A percentile compares a stretch with the other conserved stretches of the same genome.
phyloP scores from a whole-genome alignment of 2,113 vertebrate species.

The Bolborhynchus lineola region DNA sequence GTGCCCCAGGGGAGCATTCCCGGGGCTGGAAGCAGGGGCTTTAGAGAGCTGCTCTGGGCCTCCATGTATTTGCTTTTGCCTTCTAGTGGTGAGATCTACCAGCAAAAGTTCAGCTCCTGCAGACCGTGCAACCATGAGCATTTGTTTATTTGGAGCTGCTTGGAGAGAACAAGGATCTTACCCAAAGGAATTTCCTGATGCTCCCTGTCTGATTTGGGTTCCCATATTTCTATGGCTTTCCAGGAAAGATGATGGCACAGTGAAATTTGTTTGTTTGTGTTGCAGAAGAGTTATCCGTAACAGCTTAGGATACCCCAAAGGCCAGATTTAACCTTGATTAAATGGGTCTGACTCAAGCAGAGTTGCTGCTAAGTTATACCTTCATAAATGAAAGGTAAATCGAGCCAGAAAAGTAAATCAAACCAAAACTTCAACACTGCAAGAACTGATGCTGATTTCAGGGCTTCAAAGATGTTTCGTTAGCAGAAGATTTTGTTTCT shows the following conservation, averaged over 20 bases:
- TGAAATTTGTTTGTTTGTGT: neutral
- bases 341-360: neutral
- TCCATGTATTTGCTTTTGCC: neutral
- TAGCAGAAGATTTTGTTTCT: neutral
- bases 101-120: accelerated
- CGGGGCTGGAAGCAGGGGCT: neutral
- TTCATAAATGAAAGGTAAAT: neutral
- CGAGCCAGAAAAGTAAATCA: neutral
- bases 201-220: neutral
- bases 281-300: neutral
- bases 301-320: neutral
- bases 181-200: neutral
- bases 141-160: neutral
- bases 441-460: neutral
- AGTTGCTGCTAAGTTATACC: neutral
- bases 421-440: neutral
- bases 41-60: neutral
- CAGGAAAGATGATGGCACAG: neutral
- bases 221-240: neutral
- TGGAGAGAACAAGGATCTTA: neutral
- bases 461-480: neutral
- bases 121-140: accelerated
- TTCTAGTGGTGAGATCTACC: accelerated
- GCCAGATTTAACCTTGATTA: neutral
- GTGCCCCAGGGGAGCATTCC: neutral